Evolutionary conservation across 2,888 invertebrate genomes (phyloP), one percentile per base, ranked within the genome.

Genomic region (Rhopalosiphum nymphaeae): DNA sequence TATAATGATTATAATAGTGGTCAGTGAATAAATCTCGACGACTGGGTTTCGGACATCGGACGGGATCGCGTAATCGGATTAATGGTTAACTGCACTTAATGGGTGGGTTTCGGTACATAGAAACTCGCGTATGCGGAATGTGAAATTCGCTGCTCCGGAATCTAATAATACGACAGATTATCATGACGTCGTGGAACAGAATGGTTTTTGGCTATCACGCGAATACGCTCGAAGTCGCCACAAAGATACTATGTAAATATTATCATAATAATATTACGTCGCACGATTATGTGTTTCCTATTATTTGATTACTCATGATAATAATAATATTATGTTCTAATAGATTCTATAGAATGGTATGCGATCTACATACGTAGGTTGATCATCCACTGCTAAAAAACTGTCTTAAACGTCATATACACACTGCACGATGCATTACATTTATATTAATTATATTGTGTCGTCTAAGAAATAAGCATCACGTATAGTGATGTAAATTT

Each of bases 71-170:
- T 67, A 78, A 78, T 78, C 78, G 78, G 78, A 78, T 78, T 78
- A 78, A 78, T 78, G 78, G 78, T 78, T 78, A 78, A 78, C 78
- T 78, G 78, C 78, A 78, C 78, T 78, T 78, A 78, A 78, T 78
- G 78, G 78, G 78, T 36, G 36, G 67, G 78, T 78, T 78, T 78
- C 78, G 9, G 78, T 78, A 78, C 36, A 78, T 78, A 36, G 78
- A 21, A 78, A 78, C 78, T 21, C 78, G 78, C 36, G 78, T 78
- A 78, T 78, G 36, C 78, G 78, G 78, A 78, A 78, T 78, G 36
- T 78, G 78, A 78, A 78, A 36, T 78, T 36, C 36, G 9, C 36
- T 36, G 21, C 78, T 78, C 36, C 16, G 78, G 87, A 87, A 49
- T 44, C 87, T 78, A 78, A 78, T 78, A 78, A 78, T 36, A 21